phyloP scores from a whole-genome alignment of 2,888 invertebrate species.

The Tanypteryx hageni region DNA sequence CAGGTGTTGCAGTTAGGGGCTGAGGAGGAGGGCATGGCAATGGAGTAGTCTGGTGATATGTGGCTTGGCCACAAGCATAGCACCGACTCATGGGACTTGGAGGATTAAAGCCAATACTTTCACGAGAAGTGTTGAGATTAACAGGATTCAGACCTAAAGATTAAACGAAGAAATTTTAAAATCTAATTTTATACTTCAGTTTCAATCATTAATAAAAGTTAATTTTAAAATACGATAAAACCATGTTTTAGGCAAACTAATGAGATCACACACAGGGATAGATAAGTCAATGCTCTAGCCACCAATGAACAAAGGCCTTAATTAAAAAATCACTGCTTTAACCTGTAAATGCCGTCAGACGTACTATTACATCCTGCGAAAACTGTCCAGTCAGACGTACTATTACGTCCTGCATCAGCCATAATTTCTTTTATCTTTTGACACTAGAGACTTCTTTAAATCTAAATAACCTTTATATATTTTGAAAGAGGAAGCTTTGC shows the following conservation, averaged over 20 bases:
- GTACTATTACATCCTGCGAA: too few relatives aligned
- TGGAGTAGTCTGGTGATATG: constrained; percentile 70
- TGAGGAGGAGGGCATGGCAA: constrained; percentile 68
- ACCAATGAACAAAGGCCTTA: too few relatives aligned
- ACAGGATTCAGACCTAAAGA: constrained; percentile 73
- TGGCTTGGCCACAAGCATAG: constrained; percentile 83
- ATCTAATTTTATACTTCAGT: not conserved
- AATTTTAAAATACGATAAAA: constrained; percentile 61
- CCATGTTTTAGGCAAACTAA: constrained; percentile 1
- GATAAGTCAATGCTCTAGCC: too few relatives aligned
- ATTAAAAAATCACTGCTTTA: too few relatives aligned
- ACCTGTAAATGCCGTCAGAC: too few relatives aligned
- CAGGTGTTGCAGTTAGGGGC: constrained; percentile 70
- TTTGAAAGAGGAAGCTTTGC: too few relatives aligned
- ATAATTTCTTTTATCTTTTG: too few relatives aligned
- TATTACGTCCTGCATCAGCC: too few relatives aligned
- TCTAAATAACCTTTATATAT: too few relatives aligned
- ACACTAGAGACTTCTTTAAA: too few relatives aligned
- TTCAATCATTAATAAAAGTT: not conserved
- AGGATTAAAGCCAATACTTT: constrained; percentile 65
- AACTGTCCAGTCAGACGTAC: too few relatives aligned
- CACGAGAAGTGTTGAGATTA: constrained; percentile 69
- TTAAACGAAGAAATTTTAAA: not conserved
- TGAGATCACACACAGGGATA: not conserved
- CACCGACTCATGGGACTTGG: constrained; percentile 81